Base-by-base conservation (phyloP, 2,113 vertebrate species). In the Gobiocypris rarus region DNA sequence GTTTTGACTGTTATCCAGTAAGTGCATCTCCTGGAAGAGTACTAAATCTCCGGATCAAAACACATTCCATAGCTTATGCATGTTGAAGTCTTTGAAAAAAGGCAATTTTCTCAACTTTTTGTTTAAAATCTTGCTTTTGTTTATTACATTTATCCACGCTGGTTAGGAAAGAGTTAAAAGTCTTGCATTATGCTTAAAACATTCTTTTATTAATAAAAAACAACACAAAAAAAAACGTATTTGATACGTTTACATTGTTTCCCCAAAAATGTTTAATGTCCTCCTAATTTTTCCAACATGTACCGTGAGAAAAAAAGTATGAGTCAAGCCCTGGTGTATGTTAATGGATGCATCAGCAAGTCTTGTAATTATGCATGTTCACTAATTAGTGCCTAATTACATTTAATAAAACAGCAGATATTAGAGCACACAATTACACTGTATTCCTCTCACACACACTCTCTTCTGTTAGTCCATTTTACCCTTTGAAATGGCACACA, bases 351-450 rank as follows among this genome's bases (percentile, higher is more conserved):
- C 86, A 82, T 83, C 65, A 79, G 85, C 75, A 81, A 81, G 69
- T 78, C 87, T 85, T 34, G 75, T 93, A 92, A 92, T 92, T 93
- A 90, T 86, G 90, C 77, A 87, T 91, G 86, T 89, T 90, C 70
- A 56, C 85, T 87, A 93, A 93, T 94, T 92, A 91, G 75, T 74
- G 45, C 80, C 87, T 92, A 91, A 93, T 91, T 87, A 86, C 48
- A 83, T 85, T 71, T 38, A 89, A 89, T 70, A 85, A 75, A 88
- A 58, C 78, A 78, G 59, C n/a, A 73, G 71, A 52, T 58, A 85
- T 34, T 19, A 43, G 11, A 26, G 41, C 80, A 76, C 80, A 75
- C 34, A 41, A 63, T 58, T 56, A 75, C 59, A 67, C 8, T 4
- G 3, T 58, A 31, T 56, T 48, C 34, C n/a, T 54, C 45, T n/a